phyloP scores from a whole-genome alignment of 2,797 vertebrate genomes.

The Poeciliopsis turneri region DNA sequence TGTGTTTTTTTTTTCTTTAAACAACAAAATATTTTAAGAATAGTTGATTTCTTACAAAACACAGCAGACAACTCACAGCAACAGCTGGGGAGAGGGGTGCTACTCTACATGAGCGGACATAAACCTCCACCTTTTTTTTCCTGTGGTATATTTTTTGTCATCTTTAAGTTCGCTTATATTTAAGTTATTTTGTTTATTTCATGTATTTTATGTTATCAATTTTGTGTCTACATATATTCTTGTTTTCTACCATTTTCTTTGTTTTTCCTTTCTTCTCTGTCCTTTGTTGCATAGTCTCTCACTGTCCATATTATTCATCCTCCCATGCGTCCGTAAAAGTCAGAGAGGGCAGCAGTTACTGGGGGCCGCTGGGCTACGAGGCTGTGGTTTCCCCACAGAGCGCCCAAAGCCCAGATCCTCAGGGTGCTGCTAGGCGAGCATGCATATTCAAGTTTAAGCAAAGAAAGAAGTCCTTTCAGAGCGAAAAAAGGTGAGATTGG shows the following conservation, averaged over 20 bases:
- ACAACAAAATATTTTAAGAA: not conserved
- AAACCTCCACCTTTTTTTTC: slow-evolving; percentile 26
- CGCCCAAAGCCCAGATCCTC: slow-evolving; percentile 83
- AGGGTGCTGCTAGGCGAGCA: slow-evolving; percentile 87
- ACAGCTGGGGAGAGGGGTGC: not conserved
- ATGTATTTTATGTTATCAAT: slow-evolving; percentile 37
- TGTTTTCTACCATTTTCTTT: slow-evolving; percentile 78
- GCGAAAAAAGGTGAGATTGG: slow-evolving; percentile 90
- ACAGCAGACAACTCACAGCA: not conserved
- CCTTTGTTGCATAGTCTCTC: slow-evolving; percentile 82
- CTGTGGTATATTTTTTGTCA: slow-evolving; percentile 38
- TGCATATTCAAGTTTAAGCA: slow-evolving; percentile 97
- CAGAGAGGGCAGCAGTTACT: slow-evolving; percentile 93
- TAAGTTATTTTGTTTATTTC: slow-evolving; percentile 36
- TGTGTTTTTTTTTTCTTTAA: not conserved
- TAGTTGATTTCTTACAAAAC: not conserved
- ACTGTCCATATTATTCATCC: slow-evolving; percentile 83
- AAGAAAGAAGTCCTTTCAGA: slow-evolving; percentile 90
- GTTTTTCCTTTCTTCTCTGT: slow-evolving; percentile 72
- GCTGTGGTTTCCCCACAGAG: slow-evolving; percentile 75
- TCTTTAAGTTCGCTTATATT: slow-evolving; percentile 51
- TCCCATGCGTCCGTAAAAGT: slow-evolving; percentile 89
- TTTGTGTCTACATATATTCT: slow-evolving; percentile 59
- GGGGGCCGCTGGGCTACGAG: slow-evolving; percentile 85
- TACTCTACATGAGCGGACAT: not conserved